These are phyloP conservation scores for Pheosia tremula DNA, from an alignment of 2,888 invertebrate genomes.

Conservation along the genomic window DNA sequence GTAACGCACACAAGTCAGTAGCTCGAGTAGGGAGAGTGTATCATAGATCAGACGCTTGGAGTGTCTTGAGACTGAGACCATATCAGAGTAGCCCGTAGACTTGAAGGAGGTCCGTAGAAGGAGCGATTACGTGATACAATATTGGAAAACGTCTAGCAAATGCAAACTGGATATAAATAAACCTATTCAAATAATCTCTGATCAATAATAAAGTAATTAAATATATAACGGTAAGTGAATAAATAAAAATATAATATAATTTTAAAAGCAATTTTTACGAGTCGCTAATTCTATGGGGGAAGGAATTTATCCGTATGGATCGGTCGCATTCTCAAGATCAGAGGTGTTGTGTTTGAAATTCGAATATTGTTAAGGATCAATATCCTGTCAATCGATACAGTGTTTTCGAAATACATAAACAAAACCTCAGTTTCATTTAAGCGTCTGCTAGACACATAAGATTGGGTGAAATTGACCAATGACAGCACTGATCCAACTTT, in stretches of 20 bases:
- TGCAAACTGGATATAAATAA: slow-evolving; percentile 58
- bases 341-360: slow-evolving; percentile 69
- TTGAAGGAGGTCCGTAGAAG: slow-evolving; percentile 76
- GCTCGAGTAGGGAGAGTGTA: slow-evolving; percentile 81
- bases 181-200: slow-evolving; percentile 67
- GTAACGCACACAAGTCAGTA: slow-evolving; percentile 74
- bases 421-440: slow-evolving; percentile 67
- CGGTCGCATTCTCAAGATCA: slow-evolving; percentile 82
- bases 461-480: slow-evolving; percentile 80
- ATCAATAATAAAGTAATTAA: slow-evolving; percentile 69
- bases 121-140: slow-evolving; percentile 65
- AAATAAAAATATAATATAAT: slow-evolving; percentile 68
- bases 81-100: slow-evolving; percentile 79
- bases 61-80: slow-evolving; percentile 84
- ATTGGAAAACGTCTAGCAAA: slow-evolving; percentile 46
- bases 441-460: slow-evolving; percentile 81
- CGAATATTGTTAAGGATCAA: slow-evolving; percentile 28
- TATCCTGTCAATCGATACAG: slow-evolving; percentile 20
- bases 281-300: slow-evolving; percentile 83
- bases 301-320: slow-evolving; percentile 64
- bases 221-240: slow-evolving; percentile 65
- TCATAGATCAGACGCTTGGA: slow-evolving; percentile 79
- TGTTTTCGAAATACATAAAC: slow-evolving; percentile 62
- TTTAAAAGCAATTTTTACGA: slow-evolving; percentile 68
- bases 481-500: slow-evolving; percentile 76